These are phyloP conservation scores for Murina feae DNA, from an alignment of 2,113 vertebrate species.

Conservation along the genomic window DNA sequence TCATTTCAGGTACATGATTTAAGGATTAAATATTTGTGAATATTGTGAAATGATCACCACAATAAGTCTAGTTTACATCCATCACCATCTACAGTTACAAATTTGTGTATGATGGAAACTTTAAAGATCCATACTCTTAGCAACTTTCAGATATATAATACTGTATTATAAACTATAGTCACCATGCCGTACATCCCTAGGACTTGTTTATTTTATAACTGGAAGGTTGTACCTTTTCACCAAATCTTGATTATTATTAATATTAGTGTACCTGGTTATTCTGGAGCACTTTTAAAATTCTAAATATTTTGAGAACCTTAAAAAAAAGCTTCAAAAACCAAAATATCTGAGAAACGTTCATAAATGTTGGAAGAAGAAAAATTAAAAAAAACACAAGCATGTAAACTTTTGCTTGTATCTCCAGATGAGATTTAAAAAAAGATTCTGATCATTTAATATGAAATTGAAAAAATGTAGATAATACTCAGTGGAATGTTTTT, in stretches of 20 bases:
- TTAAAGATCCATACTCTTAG: neutral
- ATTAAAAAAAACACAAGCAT: neutral
- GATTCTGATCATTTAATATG: neutral
- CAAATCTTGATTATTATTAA: neutral
- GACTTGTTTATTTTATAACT: neutral
- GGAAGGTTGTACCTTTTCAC: neutral
- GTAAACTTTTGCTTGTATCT: neutral
- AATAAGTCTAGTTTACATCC: neutral
- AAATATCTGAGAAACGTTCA: neutral
- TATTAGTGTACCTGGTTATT: neutral
- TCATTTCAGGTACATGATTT: neutral
- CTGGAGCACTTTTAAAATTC: constrained; percentile 19
- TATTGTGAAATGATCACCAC: neutral
- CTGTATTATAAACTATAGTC: neutral
- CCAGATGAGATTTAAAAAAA: neutral
- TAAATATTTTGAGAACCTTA: neutral
- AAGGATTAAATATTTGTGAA: neutral
- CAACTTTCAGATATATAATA: neutral
- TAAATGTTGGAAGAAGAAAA: constrained; percentile 15
- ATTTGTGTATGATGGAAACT: neutral
- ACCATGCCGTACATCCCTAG: neutral
- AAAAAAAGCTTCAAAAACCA: neutral
- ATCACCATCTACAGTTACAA: neutral
- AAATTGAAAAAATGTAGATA: constrained; percentile 18
- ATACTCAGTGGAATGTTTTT: neutral